Evolutionary conservation across 2,888 invertebrate genomes (phyloP), one percentile per base, ranked within the genome.

Genomic region (Latrodectus elegans): DNA sequence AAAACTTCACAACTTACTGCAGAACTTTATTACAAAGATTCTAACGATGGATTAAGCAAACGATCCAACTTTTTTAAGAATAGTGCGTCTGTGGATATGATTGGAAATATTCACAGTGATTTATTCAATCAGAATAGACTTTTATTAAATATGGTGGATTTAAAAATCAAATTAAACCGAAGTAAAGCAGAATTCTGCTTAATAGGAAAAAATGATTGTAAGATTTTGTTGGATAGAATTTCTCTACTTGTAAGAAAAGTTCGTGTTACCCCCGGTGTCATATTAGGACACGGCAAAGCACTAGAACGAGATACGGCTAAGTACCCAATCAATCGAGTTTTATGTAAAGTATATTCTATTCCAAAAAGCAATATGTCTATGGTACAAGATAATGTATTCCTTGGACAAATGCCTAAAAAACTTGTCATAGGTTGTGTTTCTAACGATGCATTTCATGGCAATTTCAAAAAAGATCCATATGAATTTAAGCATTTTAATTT

Each of bases 351-450:
- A 11, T 86, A 76, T 52, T 80, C 75, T 14, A 68, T 76, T 22
- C 81, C 76, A 38, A 12, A 76, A 49, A 15, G n/a, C 4, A 89
- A 90, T 22, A 89, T 90, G 49, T 89, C 89, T 14, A 90, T 91
- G 80, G 89, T 90, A 0, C 84, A 91, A 55, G 91, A 92, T 75
- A 91, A 92, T 80, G 55, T 91, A 8, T 91, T 91, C 77, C 53
- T 90, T 4, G 91, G 91, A 1, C 90, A 90, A 77, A 72, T 91
- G 11, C 92, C 92, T n/a, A 64, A 65, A 64, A 9, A n/a, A 11
- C 1, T 76, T 8, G 15, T 65, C 4, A n/a, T 76, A 49, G 65
- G 49, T 6, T 76, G 76, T 49, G 49, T 76, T 6, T 64, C 64
- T 11, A 76, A 65, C 38, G 65, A 76, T 49, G 77, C 67, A 11